Base-by-base conservation (phyloP, 2,113 vertebrate genomes). In the Tragelaphus buxtoni region DNA sequence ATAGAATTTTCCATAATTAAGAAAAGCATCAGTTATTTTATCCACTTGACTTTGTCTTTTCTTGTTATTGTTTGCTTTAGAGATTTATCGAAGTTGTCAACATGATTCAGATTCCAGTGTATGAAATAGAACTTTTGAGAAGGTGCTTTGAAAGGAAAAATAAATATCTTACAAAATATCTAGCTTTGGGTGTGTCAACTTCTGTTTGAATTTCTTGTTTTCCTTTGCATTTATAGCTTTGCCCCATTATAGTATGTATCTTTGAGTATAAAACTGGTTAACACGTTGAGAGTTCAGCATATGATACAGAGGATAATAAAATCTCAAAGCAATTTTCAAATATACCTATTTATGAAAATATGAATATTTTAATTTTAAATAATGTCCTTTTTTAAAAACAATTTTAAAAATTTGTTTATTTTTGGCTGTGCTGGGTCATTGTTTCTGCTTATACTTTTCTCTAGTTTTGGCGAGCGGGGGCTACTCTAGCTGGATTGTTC, bases 51-150 rank as follows among this genome's bases (percentile, higher is more conserved):
- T 96, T 89, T 97, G 91, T 94, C 97, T 95, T 96, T 97, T 74
- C 80, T 94, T 95, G 92, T 94, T 93, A 96, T 93, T 97, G 32
- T 93, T 97, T 96, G 96, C 76, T 93, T 95, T 96, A 97, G 92
- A 97, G 95, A 97, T 97, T 96, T 95, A 76, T 76, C 83, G 74
- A 88, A 95, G 60, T 90, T 95, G 60, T 97, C 97, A 94, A 69
- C 84, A 79, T 97, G 65, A 93, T 94, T 97, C 76, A 95, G 79
- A 92, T 96, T 97, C 86, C 91, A 95, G n/a, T 90, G 55, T 93
- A 77, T 96, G 61, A 95, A 95, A 90, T 3, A 96, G 55, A 95
- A 51, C 89, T 96, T 97, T 96, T 95, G 22, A 97, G 56, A 96
- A 91, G 14, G 79, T 94, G 26, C 83, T 94, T 85, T 96, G 89